These are phyloP conservation scores for Himalopsyche tibetana DNA, from an alignment of 2,888 invertebrate genomes.

Conservation along the genomic window DNA sequence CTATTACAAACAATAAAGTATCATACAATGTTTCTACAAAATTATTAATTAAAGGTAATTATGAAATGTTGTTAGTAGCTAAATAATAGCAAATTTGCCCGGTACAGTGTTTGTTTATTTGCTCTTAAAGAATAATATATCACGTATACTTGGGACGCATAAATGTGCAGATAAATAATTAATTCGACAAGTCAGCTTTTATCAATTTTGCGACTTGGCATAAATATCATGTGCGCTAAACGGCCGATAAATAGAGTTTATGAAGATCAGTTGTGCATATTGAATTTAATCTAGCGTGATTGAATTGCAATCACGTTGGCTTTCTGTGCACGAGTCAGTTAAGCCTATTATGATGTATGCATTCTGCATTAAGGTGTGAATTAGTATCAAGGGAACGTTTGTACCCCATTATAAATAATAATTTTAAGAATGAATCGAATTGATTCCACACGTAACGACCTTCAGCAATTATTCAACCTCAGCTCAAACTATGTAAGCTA, in stretches of 20 bases:
- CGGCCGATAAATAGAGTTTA: not conserved
- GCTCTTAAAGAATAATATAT: no score
- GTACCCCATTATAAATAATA: conserved; percentile 5
- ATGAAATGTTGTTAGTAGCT: no score
- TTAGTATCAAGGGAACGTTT: conserved; percentile 7
- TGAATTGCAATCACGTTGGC: not conserved
- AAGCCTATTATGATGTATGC: conserved; percentile 1
- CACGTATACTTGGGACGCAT: no score
- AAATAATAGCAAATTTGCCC: no score
- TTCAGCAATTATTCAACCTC: not conserved
- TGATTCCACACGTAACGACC: not conserved
- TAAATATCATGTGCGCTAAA: conserved; percentile 4
- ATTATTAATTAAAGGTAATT: no score
- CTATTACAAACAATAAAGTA: no score
- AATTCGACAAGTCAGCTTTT: no score
- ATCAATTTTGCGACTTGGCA: no score
- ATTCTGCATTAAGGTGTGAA: conserved; percentile 9
- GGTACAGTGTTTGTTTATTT: no score
- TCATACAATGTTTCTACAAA: no score
- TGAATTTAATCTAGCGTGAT: not conserved
- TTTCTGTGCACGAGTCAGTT: not conserved
- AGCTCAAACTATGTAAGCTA: not conserved
- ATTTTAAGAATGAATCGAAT: not conserved
- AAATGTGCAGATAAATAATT: no score
- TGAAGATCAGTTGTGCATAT: conserved; percentile 10